phyloP scores from a whole-genome alignment of 2,888 invertebrate genomes.

The Acanthococcus lagerstroemiae region DNA sequence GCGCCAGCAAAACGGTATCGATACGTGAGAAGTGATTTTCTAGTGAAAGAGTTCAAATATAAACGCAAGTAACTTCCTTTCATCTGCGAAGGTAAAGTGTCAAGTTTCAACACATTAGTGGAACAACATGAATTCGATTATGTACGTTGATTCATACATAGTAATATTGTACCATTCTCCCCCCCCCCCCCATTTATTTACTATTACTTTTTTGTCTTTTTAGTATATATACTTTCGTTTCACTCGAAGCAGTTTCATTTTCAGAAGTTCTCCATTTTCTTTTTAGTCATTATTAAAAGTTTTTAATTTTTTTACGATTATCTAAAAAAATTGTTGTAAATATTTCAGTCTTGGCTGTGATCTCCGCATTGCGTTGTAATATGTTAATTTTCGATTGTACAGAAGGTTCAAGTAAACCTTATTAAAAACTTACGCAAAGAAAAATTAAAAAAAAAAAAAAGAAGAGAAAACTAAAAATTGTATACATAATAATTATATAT shows the following conservation, averaged over 20 bases:
- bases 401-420: conserved; percentile 13
- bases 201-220: not conserved
- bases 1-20: too few species aligned
- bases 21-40: too few species aligned
- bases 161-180: too few species aligned
- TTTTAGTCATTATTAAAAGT: conserved; percentile 24
- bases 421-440: not conserved
- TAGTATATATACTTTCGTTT: conserved; percentile 1
- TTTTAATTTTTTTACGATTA: conserved; percentile 5
- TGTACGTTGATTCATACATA: too few species aligned
- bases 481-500: conserved; percentile 28
- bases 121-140: too few species aligned
- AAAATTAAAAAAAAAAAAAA: conserved; percentile 9
- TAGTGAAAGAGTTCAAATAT: too few species aligned
- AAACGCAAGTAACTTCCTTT: too few species aligned
- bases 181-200: not conserved
- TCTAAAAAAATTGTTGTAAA: conserved; percentile 17
- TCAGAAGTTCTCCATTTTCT: conserved; percentile 25
- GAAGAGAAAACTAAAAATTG: conserved; percentile 11
- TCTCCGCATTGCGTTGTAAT: conserved; percentile 37
- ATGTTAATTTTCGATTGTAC: conserved; percentile 26
- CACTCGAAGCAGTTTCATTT: not conserved
- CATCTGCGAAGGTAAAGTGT: too few species aligned
- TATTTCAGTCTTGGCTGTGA: conserved; percentile 38
- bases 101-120: too few species aligned